These are phyloP conservation scores for Dysdera silvatica DNA, from an alignment of 1,140 invertebrate genomes.

Conservation along the genomic window DNA sequence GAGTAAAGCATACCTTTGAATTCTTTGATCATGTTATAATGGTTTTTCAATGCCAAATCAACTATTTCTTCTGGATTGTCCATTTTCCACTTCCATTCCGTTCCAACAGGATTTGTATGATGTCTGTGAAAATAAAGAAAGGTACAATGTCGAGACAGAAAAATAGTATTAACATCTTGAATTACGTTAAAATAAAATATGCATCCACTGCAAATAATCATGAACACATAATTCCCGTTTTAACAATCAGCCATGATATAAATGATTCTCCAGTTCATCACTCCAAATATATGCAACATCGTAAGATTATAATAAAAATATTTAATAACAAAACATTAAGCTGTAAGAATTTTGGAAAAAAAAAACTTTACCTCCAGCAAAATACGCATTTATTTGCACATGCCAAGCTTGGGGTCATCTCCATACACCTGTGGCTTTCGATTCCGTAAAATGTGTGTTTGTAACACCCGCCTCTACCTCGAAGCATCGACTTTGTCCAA, in stretches of 20 bases:
- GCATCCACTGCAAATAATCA: too few relatives aligned
- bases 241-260: too few relatives aligned
- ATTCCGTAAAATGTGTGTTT: conserved; percentile 63
- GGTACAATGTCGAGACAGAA: background rate
- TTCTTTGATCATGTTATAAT: conserved; percentile 55
- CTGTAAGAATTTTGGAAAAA: too few relatives aligned
- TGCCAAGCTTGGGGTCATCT: conserved; percentile 56
- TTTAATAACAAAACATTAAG: too few relatives aligned
- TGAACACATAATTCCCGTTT: too few relatives aligned
- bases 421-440: conserved; percentile 58
- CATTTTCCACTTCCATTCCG: conserved; percentile 60
- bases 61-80: conserved; percentile 52
- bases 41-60: conserved; percentile 51
- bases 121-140: conserved; percentile 42
- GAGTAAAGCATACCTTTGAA: conserved; percentile 48
- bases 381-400: conserved; percentile 64
- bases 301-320: too few relatives aligned
- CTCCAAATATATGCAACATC: too few relatives aligned
- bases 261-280: too few relatives aligned
- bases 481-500: conserved; percentile 60
- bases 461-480: conserved; percentile 58
- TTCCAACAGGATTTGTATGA: conserved; percentile 62
- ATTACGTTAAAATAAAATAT: too few relatives aligned
- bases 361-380: conserved; percentile 51
- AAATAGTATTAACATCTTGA: too few relatives aligned